phyloP scores from a whole-genome alignment of 2,113 vertebrate species.

The Sturnus vulgaris region DNA sequence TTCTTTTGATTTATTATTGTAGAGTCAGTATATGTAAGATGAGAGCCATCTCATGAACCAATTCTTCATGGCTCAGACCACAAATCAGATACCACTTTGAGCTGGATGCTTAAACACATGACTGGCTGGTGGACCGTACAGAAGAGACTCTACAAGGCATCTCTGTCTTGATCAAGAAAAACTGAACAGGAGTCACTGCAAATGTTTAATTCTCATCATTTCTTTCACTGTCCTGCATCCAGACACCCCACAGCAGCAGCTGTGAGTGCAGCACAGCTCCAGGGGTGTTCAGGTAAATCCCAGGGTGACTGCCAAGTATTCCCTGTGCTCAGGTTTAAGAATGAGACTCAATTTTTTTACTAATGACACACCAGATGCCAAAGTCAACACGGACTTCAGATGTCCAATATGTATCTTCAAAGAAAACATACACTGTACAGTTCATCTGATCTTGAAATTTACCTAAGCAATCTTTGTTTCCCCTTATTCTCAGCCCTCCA shows the following conservation, averaged over 20 bases:
- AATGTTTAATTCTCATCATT: background rate
- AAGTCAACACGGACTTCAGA: background rate
- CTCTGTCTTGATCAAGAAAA: background rate
- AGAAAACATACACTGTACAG: background rate
- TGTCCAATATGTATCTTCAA: background rate
- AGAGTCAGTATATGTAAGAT: background rate
- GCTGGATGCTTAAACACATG: background rate
- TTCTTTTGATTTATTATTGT: background rate
- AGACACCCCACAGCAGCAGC: background rate
- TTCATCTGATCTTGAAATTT: background rate
- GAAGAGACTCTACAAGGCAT: background rate
- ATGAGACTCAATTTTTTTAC: background rate
- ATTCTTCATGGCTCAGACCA: background rate
- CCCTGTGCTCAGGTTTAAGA: background rate
- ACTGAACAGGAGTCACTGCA: background rate
- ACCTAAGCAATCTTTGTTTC: background rate
- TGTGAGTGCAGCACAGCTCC: background rate
- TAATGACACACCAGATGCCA: background rate
- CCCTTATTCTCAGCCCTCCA: background rate
- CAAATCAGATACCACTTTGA: background rate
- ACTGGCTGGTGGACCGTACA: background rate
- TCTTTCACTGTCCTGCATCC: background rate
- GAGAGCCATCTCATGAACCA: background rate
- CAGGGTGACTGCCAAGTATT: background rate
- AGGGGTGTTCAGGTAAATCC: background rate